Conservation (phyloP, 2,888 invertebrate genomes). For the Polia nebulosa region DNA sequence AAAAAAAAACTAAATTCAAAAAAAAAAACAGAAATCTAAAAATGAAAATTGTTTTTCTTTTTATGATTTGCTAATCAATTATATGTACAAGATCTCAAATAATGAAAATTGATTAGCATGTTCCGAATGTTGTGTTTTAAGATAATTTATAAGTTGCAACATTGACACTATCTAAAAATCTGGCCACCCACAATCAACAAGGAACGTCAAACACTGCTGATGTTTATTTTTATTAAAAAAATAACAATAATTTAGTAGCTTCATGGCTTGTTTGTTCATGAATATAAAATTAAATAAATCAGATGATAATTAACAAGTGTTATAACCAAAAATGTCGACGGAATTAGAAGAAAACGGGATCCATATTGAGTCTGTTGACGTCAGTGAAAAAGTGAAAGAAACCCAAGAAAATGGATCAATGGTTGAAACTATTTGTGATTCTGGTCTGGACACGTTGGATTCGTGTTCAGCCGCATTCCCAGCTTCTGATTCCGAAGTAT, state of each 20-base stretch:
- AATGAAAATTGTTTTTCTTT: neutral
- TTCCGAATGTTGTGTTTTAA: neutral
- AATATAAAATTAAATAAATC: constrained; percentile 63
- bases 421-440: constrained; percentile 76
- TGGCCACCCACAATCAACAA: constrained; percentile 56
- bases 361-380: constrained; percentile 81
- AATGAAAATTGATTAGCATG: too few relatives aligned
- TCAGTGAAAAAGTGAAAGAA: constrained; percentile 76
- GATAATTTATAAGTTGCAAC: constrained; percentile 35
- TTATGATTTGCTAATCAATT: neutral
- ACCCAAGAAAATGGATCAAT: constrained; percentile 77
- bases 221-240: constrained; percentile 81
- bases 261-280: constrained; percentile 71
- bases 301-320: constrained; percentile 65
- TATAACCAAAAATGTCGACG: constrained; percentile 76
- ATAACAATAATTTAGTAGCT: constrained; percentile 69
- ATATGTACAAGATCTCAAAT: neutral
- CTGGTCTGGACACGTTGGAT: constrained; percentile 76
- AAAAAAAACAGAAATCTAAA: too few relatives aligned
- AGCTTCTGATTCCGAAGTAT: constrained; percentile 71
- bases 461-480: constrained; percentile 70
- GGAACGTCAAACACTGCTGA: constrained; percentile 69
- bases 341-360: constrained; percentile 68
- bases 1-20: too few relatives aligned
- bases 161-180: neutral